These are phyloP conservation scores for Phoxinus phoxinus DNA, from an alignment of 2,113 vertebrate genomes.

Conservation along the genomic window DNA sequence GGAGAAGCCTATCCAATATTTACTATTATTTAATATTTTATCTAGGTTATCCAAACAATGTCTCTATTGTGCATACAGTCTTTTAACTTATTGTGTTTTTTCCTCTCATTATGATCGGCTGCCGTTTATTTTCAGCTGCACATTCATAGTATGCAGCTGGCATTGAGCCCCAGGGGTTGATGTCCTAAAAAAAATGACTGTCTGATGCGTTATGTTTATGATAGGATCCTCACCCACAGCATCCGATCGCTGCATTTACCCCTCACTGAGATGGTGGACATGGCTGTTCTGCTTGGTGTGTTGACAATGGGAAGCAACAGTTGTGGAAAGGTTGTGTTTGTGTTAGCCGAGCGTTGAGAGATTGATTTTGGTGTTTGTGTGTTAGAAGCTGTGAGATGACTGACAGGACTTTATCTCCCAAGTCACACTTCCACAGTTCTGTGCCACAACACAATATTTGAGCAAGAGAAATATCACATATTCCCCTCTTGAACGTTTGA, in stretches of 20 bases:
- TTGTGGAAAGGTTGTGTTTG: constrained; percentile 36
- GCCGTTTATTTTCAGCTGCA: background rate
- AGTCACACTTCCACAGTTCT: constrained; percentile 54
- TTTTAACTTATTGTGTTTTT: background rate
- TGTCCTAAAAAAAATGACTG: constrained; percentile 3
- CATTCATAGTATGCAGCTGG: constrained; percentile 1
- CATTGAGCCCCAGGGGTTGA: background rate
- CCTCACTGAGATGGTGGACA: background rate
- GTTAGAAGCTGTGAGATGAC: constrained; percentile 34
- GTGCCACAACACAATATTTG: constrained; percentile 51
- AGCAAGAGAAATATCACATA: constrained; percentile 45
- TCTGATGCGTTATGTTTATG: background rate
- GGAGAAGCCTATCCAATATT: too few species aligned
- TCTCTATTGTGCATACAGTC: background rate
- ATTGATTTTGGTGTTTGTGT: constrained; percentile 47
- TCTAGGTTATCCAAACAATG: constrained; percentile 1
- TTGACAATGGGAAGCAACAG: constrained; percentile 23
- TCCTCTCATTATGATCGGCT: background rate
- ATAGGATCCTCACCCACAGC: constrained; percentile 4
- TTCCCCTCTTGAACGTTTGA: constrained; percentile 54
- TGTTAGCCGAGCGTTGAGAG: constrained; percentile 37
- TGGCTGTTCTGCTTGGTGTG: background rate
- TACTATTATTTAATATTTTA: too few species aligned
- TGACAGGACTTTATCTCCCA: constrained; percentile 51
- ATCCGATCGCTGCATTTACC: constrained; percentile 4